These are phyloP conservation scores for Chaetophractus vellerosus DNA, from an alignment of 2,797 vertebrate species.

Conservation along the genomic window DNA sequence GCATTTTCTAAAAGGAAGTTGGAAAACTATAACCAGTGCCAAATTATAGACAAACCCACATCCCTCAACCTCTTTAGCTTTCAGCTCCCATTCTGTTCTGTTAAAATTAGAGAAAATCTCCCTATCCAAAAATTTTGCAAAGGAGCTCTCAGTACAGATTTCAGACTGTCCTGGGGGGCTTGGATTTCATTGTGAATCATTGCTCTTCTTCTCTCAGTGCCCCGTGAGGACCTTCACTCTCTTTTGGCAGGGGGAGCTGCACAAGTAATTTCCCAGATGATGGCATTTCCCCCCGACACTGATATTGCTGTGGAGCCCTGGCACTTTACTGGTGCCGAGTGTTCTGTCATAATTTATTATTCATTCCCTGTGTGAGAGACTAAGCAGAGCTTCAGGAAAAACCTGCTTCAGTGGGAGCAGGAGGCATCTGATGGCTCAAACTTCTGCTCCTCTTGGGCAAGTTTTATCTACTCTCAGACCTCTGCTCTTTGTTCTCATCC, in stretches of 20 bases:
- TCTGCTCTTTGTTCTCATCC: not conserved
- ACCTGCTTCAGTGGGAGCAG: not conserved
- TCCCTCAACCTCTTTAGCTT: conserved; percentile 16
- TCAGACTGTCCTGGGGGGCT: conserved; percentile 54
- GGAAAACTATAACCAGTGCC: conserved; percentile 30
- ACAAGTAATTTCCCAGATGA: conserved; percentile 72
- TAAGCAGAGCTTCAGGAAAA: conserved; percentile 55
- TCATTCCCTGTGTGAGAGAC: conserved; percentile 61
- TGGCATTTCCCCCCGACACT: not conserved
- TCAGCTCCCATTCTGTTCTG: not conserved
- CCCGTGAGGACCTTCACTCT: conserved; percentile 62
- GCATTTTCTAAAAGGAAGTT: conserved; percentile 68
- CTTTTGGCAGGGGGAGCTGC: conserved; percentile 70
- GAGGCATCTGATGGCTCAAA: conserved; percentile 27
- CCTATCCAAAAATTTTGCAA: conserved; percentile 13
- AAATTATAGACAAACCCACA: not conserved
- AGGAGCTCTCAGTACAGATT: conserved; percentile 40
- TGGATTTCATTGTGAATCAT: conserved; percentile 67
- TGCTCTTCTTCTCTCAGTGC: conserved; percentile 66
- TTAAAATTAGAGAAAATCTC: not conserved
- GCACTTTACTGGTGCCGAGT: conserved; percentile 45
- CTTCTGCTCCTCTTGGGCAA: not conserved
- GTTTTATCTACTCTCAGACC: not conserved
- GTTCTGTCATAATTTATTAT: conserved; percentile 73
- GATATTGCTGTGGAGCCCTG: conserved; percentile 66